Conservation (phyloP, 2,888 invertebrate species). For the Copidosoma aretas region DNA sequence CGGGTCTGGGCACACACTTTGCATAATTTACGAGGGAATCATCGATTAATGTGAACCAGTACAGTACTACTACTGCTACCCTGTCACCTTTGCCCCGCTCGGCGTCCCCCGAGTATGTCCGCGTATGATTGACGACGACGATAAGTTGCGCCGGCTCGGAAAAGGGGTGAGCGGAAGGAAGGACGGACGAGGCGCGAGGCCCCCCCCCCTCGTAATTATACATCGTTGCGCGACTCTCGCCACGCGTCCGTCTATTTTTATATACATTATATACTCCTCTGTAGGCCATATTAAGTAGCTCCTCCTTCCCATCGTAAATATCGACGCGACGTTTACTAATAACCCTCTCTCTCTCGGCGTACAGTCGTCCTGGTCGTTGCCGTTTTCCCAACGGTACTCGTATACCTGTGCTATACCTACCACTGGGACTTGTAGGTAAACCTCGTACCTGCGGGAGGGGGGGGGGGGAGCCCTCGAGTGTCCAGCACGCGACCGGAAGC, state of each 20-base stretch:
- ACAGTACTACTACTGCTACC: too few relatives aligned
- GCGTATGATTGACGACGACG: slow-evolving; percentile 27
- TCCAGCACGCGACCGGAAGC: slow-evolving; percentile 49
- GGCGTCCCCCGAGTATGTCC: too few relatives aligned
- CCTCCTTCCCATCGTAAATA: background rate
- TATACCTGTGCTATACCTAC: too few relatives aligned
- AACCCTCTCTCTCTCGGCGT: slow-evolving; percentile 20
- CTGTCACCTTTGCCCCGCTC: too few relatives aligned
- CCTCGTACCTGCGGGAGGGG: too few relatives aligned
- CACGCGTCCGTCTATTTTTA: slow-evolving; percentile 1
- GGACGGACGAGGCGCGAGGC: slow-evolving; percentile 23
- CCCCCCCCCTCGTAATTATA: slow-evolving; percentile 28
- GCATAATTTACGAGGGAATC: slow-evolving; percentile 30
- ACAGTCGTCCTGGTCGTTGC: background rate
- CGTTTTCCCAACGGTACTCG: too few relatives aligned
- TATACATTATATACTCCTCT: too few relatives aligned
- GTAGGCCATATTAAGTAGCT: too few relatives aligned
- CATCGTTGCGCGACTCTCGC: slow-evolving; percentile 16
- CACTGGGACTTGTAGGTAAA: too few relatives aligned
- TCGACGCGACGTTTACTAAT: slow-evolving; percentile 38
- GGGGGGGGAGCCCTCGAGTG: slow-evolving; percentile 24
- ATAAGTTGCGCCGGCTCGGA: background rate
- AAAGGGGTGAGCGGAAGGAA: slow-evolving; percentile 20
- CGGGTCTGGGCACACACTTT: slow-evolving; percentile 27
- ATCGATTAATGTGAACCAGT: slow-evolving; percentile 32